Evolutionary conservation across 1,140 invertebrate species (phyloP), one percentile per base, ranked within the genome.

Genomic region (Nixonia krombeini): DNA sequence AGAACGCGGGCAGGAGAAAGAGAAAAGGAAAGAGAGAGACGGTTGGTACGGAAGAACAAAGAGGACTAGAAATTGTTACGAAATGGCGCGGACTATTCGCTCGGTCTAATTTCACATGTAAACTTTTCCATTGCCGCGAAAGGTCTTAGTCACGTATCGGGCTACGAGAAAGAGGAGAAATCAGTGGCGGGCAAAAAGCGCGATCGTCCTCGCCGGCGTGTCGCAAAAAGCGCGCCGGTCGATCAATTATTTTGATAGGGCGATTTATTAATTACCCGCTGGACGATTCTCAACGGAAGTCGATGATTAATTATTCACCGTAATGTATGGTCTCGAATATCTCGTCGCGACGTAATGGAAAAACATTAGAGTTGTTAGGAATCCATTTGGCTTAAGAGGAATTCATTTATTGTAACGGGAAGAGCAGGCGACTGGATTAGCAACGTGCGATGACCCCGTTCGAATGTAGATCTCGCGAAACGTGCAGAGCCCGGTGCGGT

Each of bases 21-120:
- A 26, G 7, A 35, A 7, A 46, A 51, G 37, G 25, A n/a, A 4
- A 29, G 31, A 51, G 61, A 52, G 55, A 23, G 51, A 41, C 41
- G 17, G 5, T 33, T 53, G 33, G 42, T 33, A 28, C 50, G 23
- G 31, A 12, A 28, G 28, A 53, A 44, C 50, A 62, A 62, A 10
- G 25, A 21, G 50, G 35, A 50, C 58, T 25, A 40, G 44, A 52
- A 52, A 64, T 52, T 45, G 52, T 64, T 64, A 46, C 61, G 52
- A 46, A 64, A 64, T 38, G 61, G 40, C 49, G 33, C 57, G 61
- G 52, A 52, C 57, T 56, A 46, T 64, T 64, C n/a, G 23, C 47
- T 42, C 45, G 33, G 50, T 62, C 47, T 28, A 46, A 52, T 62
- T 62, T 41, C 35, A 33, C 49, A 12, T 12, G 29, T 12, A 12